Evolutionary conservation across 2,113 vertebrate genomes (phyloP).

Genomic region (Hassar affinis): DNA sequence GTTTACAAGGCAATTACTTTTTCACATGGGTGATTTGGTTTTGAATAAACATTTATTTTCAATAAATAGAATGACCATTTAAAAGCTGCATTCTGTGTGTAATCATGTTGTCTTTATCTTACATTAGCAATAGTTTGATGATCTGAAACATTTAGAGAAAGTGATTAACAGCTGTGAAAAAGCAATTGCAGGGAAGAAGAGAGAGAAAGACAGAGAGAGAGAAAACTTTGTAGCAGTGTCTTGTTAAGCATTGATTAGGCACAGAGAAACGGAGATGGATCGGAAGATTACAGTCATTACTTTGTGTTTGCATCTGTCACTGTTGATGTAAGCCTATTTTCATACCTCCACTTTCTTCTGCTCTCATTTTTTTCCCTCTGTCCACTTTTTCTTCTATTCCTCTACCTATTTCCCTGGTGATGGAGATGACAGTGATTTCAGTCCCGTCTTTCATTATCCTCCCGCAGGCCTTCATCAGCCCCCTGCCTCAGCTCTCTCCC

Average conservation of each 20-base stretch:
- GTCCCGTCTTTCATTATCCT: conserved; percentile 31
- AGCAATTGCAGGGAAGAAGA: too few species aligned
- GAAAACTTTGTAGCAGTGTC: neutral
- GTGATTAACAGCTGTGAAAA: too few species aligned
- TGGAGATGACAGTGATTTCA: conserved; percentile 11
- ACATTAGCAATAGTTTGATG: too few species aligned
- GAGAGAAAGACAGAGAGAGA: neutral
- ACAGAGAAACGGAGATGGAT: neutral
- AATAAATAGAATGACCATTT: too few species aligned
- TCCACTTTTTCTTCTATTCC: neutral
- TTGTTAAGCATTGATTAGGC: conserved; percentile 19
- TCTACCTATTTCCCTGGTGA: neutral
- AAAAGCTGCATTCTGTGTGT: too few species aligned
- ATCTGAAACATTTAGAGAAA: too few species aligned
- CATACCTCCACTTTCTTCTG: neutral
- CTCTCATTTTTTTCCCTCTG: neutral
- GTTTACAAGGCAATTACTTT: too few species aligned
- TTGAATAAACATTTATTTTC: too few species aligned
- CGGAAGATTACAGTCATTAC: conserved; percentile 20
- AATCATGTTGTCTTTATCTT: too few species aligned
- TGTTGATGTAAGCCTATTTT: conserved; percentile 17
- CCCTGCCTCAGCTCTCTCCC: neutral
- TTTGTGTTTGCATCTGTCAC: conserved; percentile 29
- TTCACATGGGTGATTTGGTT: too few species aligned
- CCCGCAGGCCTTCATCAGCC: neutral